These are phyloP conservation scores for Gopherus evgoodei DNA, from an alignment of 2,113 vertebrate species.

Conservation along the genomic window DNA sequence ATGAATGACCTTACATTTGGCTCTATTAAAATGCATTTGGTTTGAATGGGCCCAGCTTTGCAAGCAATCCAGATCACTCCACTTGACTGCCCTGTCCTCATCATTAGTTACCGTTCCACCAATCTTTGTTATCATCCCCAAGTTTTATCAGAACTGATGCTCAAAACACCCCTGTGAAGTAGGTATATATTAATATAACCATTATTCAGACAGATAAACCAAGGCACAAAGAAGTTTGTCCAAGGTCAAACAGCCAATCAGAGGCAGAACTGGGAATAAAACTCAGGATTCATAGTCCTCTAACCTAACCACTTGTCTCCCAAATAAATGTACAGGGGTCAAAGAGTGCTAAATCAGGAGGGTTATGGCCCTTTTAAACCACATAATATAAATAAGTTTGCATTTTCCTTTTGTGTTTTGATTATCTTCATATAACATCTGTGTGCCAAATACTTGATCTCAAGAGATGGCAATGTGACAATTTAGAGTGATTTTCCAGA, in stretches of 20 bases:
- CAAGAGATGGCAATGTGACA: too few species aligned
- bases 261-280: neutral
- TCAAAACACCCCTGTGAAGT: neutral
- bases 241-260: neutral
- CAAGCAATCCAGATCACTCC: neutral
- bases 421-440: neutral
- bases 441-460: too few species aligned
- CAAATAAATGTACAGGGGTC: neutral
- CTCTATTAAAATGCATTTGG: slow-evolving; percentile 16
- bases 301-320: neutral
- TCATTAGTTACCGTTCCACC: neutral
- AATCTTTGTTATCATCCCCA: neutral
- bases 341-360: neutral
- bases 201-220: neutral
- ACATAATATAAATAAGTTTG: neutral
- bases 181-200: neutral
- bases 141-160: neutral
- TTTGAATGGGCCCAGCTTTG: neutral
- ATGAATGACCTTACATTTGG: slow-evolving; percentile 62
- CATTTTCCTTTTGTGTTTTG: neutral
- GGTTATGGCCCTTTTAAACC: neutral
- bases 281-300: neutral
- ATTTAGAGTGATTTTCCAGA: neutral
- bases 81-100: neutral
- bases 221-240: neutral